phyloP scores from a whole-genome alignment of 2,888 invertebrate genomes.

The Parelbella ahira region DNA sequence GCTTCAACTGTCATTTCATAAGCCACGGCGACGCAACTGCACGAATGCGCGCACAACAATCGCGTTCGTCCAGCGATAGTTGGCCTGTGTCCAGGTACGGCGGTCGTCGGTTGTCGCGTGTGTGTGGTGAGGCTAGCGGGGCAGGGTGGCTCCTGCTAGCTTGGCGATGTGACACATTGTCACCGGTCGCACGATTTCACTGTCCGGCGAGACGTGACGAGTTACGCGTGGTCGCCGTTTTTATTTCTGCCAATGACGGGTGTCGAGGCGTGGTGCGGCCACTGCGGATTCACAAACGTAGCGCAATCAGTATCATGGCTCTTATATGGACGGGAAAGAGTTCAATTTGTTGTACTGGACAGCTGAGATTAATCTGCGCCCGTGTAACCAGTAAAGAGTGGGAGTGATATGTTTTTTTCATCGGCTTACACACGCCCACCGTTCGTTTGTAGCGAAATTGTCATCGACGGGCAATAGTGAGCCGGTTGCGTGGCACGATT shows the following conservation, averaged over 20 bases:
- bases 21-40: conserved; percentile 62
- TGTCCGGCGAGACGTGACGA: conserved; percentile 76
- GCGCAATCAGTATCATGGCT: conserved; percentile 35
- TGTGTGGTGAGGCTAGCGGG: conserved; percentile 34
- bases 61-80: conserved; percentile 43
- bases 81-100: conserved; percentile 43
- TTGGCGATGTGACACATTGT: conserved; percentile 71
- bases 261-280: conserved; percentile 76
- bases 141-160: conserved; percentile 41
- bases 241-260: conserved; percentile 81
- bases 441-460: conserved; percentile 48
- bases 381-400: conserved; percentile 62
- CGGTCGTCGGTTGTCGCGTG: conserved; percentile 23
- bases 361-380: conserved; percentile 34
- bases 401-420: conserved; percentile 78
- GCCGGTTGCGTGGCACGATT: conserved; percentile 51
- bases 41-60: conserved; percentile 54
- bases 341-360: conserved; percentile 38
- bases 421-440: conserved; percentile 70
- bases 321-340: conserved; percentile 48
- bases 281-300: conserved; percentile 49
- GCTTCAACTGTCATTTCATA: conserved; percentile 76
- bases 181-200: conserved; percentile 75
- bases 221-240: conserved; percentile 79
- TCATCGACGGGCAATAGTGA: conserved; percentile 40